A percentile compares a stretch with the other conserved stretches of the same genome.
Conservation (phyloP, 2,888 invertebrate genomes). For the Leptopterna dolabrata region DNA sequence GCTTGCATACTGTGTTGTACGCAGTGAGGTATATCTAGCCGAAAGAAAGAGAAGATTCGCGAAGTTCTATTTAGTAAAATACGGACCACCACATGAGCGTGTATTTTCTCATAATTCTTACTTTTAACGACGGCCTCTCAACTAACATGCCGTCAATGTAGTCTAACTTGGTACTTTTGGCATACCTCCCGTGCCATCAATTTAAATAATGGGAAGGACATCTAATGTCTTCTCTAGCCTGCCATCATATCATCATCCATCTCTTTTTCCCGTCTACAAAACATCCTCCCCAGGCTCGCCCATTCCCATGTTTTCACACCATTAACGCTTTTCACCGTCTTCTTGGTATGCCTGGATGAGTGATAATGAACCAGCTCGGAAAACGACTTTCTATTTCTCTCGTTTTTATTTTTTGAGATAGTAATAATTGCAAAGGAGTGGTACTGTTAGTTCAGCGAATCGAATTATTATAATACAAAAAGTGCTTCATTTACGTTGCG, state of each 20-base stretch:
- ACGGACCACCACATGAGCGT: no score
- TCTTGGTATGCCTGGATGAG: not conserved
- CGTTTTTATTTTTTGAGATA: not conserved
- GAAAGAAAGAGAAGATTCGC: no score
- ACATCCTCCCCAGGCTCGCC: not conserved
- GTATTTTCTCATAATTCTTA: no score
- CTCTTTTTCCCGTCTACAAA: not conserved
- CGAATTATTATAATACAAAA: no score
- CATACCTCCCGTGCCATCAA: not conserved
- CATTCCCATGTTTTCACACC: not conserved
- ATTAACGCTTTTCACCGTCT: not conserved
- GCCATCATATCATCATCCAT: not conserved
- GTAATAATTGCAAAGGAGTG: no score
- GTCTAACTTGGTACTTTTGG: not conserved
- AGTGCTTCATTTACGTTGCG: no score
- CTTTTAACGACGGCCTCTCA: no score
- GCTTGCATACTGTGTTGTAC: no score
- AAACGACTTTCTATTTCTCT: not conserved
- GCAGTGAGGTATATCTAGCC: no score
- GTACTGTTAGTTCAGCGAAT: no score
- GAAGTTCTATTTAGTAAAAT: no score
- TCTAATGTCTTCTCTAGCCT: not conserved
- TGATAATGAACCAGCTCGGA: not conserved
- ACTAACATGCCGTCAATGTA: no score
- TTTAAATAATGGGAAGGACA: not conserved